phyloP scores from a whole-genome alignment of 2,797 vertebrate genomes.

The Chaunax sp. region DNA sequence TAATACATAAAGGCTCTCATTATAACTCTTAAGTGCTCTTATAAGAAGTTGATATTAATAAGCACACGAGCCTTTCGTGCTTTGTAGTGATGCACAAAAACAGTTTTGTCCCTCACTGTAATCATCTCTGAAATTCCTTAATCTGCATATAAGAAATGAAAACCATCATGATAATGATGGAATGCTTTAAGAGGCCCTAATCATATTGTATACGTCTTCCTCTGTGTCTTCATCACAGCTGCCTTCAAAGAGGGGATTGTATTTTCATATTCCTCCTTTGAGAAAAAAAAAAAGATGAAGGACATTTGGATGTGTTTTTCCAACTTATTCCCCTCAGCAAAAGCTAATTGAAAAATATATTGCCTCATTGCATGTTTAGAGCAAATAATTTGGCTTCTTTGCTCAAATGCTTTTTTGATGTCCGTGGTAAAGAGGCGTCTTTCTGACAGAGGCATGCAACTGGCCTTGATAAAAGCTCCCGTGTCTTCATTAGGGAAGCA shows the following conservation, averaged over 20 bases:
- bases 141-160: conserved; percentile 58
- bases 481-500: conserved; percentile 78
- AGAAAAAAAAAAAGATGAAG: conserved; percentile 57
- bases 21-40: conserved; percentile 91
- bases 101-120: conserved; percentile 46
- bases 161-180: conserved; percentile 47
- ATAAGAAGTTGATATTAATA: conserved; percentile 91
- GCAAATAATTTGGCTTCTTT: conserved; percentile 60
- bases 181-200: conserved; percentile 54
- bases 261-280: conserved; percentile 61
- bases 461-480: conserved; percentile 69
- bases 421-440: conserved; percentile 54
- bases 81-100: conserved; percentile 71
- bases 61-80: conserved; percentile 68
- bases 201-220: conserved; percentile 54
- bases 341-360: conserved; percentile 63
- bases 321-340: conserved; percentile 12
- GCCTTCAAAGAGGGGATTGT: conserved; percentile 67
- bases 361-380: conserved; percentile 55
- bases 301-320: conserved; percentile 43
- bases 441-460: conserved; percentile 37
- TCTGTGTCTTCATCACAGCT: conserved; percentile 64
- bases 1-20: conserved; percentile 95
- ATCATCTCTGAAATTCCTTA: conserved; percentile 59
- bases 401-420: conserved; percentile 61